Base-by-base conservation (phyloP, 2,797 vertebrate genomes). In the Chelon labrosus region DNA sequence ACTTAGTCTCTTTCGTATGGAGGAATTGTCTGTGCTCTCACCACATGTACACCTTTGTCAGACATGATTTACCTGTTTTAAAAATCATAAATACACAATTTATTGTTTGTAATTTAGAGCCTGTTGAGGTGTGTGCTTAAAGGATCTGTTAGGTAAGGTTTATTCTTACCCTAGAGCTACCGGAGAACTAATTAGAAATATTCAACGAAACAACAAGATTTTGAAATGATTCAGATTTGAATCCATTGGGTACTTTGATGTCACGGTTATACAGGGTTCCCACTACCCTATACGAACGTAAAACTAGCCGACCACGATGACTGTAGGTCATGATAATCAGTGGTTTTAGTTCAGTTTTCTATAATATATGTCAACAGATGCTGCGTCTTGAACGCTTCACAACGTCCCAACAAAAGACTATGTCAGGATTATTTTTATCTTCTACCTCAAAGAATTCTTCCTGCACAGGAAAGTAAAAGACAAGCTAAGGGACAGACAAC, bases 1-100 rank as follows among this genome's bases (percentile, higher is more conserved):
- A 10, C 37, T 19, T 63, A 14, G 72, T 77, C 38, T 68, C 10
- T 13, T 64, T 61, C 46, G 47, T 59, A 67, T 19, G 49, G 20
- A 41, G 37, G 42, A 55, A 55, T 59, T 59, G 25, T 35, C 12
- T 31, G 38, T 8, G 13, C 37, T 39, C 47, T 13, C 2, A 0
- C 39, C 37, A 44, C 17, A 42, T 47, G n/a, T 73, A 16, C 3
- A 19, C 2, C 47, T 42, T 54, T 17, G 44, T 69, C 22, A 59
- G 10, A 58, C n/a, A 25, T 3, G 31, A 44, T 35, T 8, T 22
- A 52, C 10, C 37, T 52, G 37, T 27, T 66, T 61, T 70, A 38
- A 9, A 52, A 47, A 39, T 61, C 38, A 44, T 19, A 9, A 8
- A 49, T n/a, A 20, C 9, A 19, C 1, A 16, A 17, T 19, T 19